Base-by-base conservation (phyloP, 2,797 vertebrate species). In the Acipenser transmontanus region DNA sequence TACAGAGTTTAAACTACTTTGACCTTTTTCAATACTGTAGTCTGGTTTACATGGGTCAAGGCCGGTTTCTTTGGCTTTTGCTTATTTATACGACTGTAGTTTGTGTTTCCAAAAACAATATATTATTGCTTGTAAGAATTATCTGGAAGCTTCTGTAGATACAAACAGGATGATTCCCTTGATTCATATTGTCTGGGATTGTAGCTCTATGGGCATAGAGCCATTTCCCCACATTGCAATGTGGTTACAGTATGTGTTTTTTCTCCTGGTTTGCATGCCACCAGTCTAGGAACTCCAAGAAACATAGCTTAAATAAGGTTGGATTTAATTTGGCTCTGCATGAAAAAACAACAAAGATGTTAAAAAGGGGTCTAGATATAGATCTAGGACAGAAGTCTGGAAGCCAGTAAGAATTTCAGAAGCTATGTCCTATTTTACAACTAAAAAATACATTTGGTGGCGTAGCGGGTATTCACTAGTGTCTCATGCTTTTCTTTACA, bases 161-260 rank as follows among this genome's bases (percentile, higher is more conserved):
- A 66, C 64, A 51, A 63, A 63, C 49, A 51, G 48, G 62, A 56
- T 59, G 48, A 64, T 63, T 64, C 61, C 61, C 56, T 50, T 66
- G 49, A 66, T 70, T 51, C 47, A 60, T 56, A 63, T 63, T 63
- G 61, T 60, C 64, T 66, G 61, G 51, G 13, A 10, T 60, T 70
- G 69, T 12, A 57, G 66, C 61, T 47, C 52, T 34, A 17, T 61
- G 60, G 61, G 51, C 60, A 60, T 17, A 47, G 47, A 49, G 65
- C 52, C 69, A 47, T 34, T 34, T 1, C 17, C 51, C 66, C 51
- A 47, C 66, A 62, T 68, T 60, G 69, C 49, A 47, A 47, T 63
- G 69, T 52, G 65, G 61, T 66, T 63, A 63, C 60, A 47, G 17
- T 66, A 49, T 59, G 50, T 64, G 49, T 57, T 47, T 69, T 70